These are phyloP conservation scores for Yponomeuta plumbellus DNA, from an alignment of 2,888 invertebrate species.

Conservation along the genomic window DNA sequence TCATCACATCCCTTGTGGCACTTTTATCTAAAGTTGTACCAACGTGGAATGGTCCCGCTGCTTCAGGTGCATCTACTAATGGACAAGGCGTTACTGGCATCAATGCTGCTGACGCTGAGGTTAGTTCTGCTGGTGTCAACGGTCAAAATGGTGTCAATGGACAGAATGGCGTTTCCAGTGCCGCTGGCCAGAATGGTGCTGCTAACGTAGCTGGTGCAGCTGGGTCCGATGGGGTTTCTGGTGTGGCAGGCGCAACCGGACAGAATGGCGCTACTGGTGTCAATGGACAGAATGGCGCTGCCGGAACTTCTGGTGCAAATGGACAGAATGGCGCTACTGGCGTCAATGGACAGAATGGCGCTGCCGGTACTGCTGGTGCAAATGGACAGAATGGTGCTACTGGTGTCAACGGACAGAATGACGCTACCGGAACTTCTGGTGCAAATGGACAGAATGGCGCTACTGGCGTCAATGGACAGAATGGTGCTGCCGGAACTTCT, in stretches of 20 bases:
- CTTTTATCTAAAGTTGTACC: slow-evolving; percentile 51
- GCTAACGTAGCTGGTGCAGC: too few relatives aligned
- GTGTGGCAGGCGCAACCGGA: neutral
- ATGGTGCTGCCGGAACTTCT: neutral
- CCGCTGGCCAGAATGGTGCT: too few relatives aligned
- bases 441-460: neutral
- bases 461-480: neutral
- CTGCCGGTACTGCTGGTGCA: neutral
- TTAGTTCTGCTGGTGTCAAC: neutral
- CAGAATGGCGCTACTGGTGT: neutral
- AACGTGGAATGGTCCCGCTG: slow-evolving; percentile 35
- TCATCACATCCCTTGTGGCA: slow-evolving; percentile 47
- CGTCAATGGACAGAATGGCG: neutral
- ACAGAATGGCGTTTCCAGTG: neutral
- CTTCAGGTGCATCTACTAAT: slow-evolving; percentile 19
- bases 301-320: neutral
- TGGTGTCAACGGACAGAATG: neutral
- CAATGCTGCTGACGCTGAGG: neutral
- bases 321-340: neutral
- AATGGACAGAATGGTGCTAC: neutral
- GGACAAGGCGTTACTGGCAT: slow-evolving; percentile 13
- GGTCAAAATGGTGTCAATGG: neutral
- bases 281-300: neutral
- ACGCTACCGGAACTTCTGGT: neutral
- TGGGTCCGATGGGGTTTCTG: too few relatives aligned